A percentile compares a stretch with the other conserved stretches of the same genome.
phyloP scores from a whole-genome alignment of 2,797 vertebrate species.

The Halcyon chelicuti region DNA sequence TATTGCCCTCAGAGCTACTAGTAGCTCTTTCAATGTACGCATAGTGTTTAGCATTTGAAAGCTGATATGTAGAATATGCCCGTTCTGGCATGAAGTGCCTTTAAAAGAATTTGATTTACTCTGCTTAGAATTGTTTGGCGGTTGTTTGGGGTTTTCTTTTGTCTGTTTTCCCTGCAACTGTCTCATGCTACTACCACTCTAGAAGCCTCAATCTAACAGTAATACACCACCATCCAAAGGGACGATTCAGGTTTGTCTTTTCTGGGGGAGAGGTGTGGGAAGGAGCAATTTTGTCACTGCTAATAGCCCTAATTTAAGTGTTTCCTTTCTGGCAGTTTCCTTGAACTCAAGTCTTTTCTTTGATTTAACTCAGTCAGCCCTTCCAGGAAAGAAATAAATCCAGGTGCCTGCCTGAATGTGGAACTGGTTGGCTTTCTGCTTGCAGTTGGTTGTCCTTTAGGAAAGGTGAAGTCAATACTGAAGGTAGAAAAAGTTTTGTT shows the following conservation, averaged over 20 bases:
- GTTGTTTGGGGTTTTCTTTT: background rate
- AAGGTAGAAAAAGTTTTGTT: background rate
- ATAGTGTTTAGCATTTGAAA: background rate
- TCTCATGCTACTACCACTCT: background rate
- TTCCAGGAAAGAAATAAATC: background rate
- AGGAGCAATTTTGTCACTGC: background rate
- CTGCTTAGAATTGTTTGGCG: background rate
- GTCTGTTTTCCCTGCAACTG: background rate
- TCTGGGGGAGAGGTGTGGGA: background rate
- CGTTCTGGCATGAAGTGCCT: background rate
- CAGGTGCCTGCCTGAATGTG: background rate
- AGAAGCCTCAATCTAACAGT: background rate
- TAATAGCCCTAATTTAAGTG: background rate
- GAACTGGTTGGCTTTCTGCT: background rate
- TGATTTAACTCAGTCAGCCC: background rate
- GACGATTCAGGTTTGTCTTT: background rate
- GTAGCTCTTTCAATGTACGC: background rate
- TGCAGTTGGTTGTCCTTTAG: background rate
- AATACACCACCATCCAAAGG: background rate
- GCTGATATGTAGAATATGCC: background rate
- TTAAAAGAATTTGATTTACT: background rate
- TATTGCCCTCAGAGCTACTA: background rate
- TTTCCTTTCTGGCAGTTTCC: background rate
- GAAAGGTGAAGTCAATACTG: background rate
- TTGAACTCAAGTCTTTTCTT: background rate